Evolutionary conservation across 1,140 invertebrate species (phyloP), one percentile per base, ranked within the genome.

Genomic region (Ceratina australensis): DNA sequence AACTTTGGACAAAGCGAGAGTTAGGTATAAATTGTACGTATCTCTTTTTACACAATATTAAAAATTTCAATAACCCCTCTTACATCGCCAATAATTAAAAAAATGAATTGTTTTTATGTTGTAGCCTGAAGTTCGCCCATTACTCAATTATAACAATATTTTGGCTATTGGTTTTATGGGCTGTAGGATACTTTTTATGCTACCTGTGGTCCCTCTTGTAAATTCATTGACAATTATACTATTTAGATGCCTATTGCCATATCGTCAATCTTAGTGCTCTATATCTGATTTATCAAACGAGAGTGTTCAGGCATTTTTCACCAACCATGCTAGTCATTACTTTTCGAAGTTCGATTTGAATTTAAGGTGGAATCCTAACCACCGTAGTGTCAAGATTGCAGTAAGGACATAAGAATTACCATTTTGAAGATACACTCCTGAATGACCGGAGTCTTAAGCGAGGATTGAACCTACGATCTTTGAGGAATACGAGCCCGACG

Each of bases 1-100:
- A 0, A 91, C 88, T 13, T 0, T 93, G 15, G 81, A 90, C 0
- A 26, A 61, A 8, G 91, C 83, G 8, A 7, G 47, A n/a, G 79
- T 0, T 0, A 88, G 56, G 82, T 84, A 81, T 26, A 49, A 0
- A 0, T 87, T 52, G 91, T 92, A 77, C 79, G 83, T 87, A 49
- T 20, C 15, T 57, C 67, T 42, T 47, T 12, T 28, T n/a, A 49
- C 3, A 15, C 8, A 47, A 1, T 7, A 65, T 56, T 50, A n/a
- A 33, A 20, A 7, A 52, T 49, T n/a, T 10, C 72, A 13, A 20
- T n/a, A 12, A 16, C 20, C 16, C 2, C 15, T 0, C 16, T 50
- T 60, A 42, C 33, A 42, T 42, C 8, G 33, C 8, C 33, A 42
- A 8, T 42, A 42, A 52, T 13, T 13, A 50, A 3, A 20, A 60